phyloP scores from a whole-genome alignment of 2,113 vertebrate species.

The Pluvianellus socialis region DNA sequence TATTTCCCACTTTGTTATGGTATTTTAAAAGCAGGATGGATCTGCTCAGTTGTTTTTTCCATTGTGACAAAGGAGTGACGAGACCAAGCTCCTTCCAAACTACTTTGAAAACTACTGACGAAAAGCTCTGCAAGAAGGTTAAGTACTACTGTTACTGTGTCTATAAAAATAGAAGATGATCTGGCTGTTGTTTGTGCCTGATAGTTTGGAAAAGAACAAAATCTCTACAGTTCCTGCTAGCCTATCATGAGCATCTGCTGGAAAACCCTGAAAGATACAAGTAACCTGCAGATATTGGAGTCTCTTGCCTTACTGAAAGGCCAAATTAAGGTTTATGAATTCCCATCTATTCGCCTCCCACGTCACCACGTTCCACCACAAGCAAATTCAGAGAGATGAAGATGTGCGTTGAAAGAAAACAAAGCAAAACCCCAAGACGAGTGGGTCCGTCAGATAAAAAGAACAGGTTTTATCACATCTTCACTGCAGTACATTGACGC shows the following conservation, averaged over 20 bases:
- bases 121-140: background rate
- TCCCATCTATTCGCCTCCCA: fast-evolving
- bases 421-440: background rate
- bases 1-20: background rate
- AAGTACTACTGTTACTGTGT: background rate
- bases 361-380: background rate
- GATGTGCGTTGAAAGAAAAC: background rate
- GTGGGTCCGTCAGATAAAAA: background rate
- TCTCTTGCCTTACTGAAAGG: background rate
- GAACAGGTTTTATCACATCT: background rate
- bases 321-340: background rate
- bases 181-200: background rate
- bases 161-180: constrained; percentile 2
- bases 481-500: background rate
- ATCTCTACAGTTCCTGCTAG: background rate
- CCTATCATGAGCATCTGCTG: background rate
- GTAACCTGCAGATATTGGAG: background rate
- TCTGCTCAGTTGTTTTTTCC: background rate
- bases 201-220: background rate
- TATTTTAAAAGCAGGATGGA: background rate
- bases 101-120: background rate
- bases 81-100: background rate
- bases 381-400: background rate
- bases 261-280: background rate
- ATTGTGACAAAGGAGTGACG: background rate